phyloP scores from a whole-genome alignment of 2,797 vertebrate genomes.

The Thaleichthys pacificus region DNA sequence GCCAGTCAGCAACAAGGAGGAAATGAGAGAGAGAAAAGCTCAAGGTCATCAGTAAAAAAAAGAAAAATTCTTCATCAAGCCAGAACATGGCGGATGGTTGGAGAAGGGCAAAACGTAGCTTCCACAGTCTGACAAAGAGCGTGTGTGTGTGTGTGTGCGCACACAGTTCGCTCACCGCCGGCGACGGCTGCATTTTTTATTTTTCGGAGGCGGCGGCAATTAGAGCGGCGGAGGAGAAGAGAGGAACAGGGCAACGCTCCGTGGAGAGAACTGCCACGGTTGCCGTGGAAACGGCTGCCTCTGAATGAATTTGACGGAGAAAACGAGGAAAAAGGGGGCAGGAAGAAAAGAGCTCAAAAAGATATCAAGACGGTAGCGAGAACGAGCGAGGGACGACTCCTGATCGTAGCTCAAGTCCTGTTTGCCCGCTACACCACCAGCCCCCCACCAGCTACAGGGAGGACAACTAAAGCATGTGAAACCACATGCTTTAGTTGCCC shows the following conservation, averaged over 20 bases:
- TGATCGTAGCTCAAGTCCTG: slow-evolving; percentile 62
- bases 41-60: too few relatives aligned
- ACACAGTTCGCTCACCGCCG: not conserved
- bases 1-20: too few relatives aligned
- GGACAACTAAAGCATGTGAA: slow-evolving; percentile 51
- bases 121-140: too few relatives aligned
- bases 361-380: slow-evolving; percentile 1
- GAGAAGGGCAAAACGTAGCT: not conserved
- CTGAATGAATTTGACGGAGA: slow-evolving; percentile 70
- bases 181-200: not conserved
- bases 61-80: not conserved
- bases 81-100: not conserved
- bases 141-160: not conserved
- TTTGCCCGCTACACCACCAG: slow-evolving; percentile 43
- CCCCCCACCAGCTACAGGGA: slow-evolving; percentile 52
- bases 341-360: too few relatives aligned
- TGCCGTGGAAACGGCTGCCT: slow-evolving; percentile 74
- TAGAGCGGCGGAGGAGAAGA: slow-evolving; percentile 66
- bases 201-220: slow-evolving; percentile 44
- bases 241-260: slow-evolving; percentile 65
- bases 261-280: slow-evolving; percentile 69
- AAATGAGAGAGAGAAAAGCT: too few relatives aligned
- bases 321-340: slow-evolving; percentile 38
- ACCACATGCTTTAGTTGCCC: too few relatives aligned
- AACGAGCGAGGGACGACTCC: slow-evolving; percentile 65